Conservation (phyloP, 2,888 invertebrate species). For the Bombylius major region DNA sequence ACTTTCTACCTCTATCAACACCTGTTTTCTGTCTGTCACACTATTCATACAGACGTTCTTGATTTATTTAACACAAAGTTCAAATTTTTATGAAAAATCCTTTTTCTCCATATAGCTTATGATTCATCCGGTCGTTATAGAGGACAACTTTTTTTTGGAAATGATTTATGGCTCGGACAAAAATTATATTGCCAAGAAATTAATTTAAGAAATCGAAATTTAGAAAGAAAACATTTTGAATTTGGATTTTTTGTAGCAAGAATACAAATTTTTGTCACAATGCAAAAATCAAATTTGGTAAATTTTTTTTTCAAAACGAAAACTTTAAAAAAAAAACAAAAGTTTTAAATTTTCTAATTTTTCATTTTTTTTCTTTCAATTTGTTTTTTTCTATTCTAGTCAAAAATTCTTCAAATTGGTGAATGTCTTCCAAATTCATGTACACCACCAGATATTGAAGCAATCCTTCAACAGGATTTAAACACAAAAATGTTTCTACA, state of each 20-base stretch:
- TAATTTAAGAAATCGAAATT: slow-evolving; percentile 23
- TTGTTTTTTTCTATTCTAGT: slow-evolving; percentile 33
- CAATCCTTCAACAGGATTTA: slow-evolving; percentile 34
- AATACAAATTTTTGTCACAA: slow-evolving; percentile 22
- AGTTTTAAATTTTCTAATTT: too few species aligned
- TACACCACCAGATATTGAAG: slow-evolving; percentile 40
- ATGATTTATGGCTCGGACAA: slow-evolving; percentile 72
- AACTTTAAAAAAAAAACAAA: too few species aligned
- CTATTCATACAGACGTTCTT: too few species aligned
- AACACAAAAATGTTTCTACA: slow-evolving; percentile 16
- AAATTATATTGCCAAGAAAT: slow-evolving; percentile 53
- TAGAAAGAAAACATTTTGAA: slow-evolving; percentile 27
- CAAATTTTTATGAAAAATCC: too few species aligned
- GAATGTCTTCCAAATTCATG: slow-evolving; percentile 64
- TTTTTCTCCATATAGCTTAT: slow-evolving; percentile 45
- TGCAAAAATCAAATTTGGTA: slow-evolving; percentile 23
- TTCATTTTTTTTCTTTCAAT: not conserved
- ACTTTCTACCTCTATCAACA: too few species aligned
- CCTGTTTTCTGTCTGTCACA: too few species aligned
- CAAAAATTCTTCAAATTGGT: slow-evolving; percentile 55
- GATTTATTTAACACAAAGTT: too few species aligned
- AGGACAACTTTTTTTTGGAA: slow-evolving; percentile 63
- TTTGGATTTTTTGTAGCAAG: slow-evolving; percentile 31
- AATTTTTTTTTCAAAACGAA: slow-evolving; percentile 5
- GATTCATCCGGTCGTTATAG: slow-evolving; percentile 72